phyloP scores from a whole-genome alignment of 1,140 invertebrate genomes.

The Lanistes nyassanus region DNA sequence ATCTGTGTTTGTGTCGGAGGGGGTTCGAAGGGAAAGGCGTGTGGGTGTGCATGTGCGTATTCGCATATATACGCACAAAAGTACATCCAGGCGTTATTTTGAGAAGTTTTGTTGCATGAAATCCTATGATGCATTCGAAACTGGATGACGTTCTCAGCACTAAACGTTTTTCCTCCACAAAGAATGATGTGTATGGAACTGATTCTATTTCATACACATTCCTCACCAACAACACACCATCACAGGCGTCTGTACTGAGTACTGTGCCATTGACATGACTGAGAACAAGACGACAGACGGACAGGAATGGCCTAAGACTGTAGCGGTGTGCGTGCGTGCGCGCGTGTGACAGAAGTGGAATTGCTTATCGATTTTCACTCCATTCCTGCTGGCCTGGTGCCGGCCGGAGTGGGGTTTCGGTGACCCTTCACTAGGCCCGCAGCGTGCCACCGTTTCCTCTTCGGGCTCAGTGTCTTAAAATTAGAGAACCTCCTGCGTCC shows the following conservation, averaged over 20 bases:
- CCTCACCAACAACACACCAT: too few species aligned
- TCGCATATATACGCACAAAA: background rate
- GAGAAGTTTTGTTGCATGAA: background rate
- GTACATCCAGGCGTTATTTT: background rate
- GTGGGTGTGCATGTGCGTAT: background rate
- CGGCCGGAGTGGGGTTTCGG: background rate
- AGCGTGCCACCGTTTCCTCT: too few species aligned
- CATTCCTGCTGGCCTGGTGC: background rate
- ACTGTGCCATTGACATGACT: background rate
- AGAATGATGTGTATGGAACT: too few species aligned
- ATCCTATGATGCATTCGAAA: background rate
- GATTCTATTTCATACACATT: too few species aligned
- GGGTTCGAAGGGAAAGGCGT: background rate
- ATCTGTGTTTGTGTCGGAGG: background rate
- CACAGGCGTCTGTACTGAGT: too few species aligned
- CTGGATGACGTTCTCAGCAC: background rate
- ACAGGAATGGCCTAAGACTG: background rate
- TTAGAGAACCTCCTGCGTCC: too few species aligned
- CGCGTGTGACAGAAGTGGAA: background rate
- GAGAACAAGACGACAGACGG: background rate
- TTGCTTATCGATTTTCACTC: background rate
- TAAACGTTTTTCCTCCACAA: too few species aligned
- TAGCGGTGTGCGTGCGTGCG: background rate
- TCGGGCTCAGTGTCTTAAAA: too few species aligned
- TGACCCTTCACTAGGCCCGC: too few species aligned